Conservation (phyloP, 2,888 invertebrate genomes). For the Mesorhabditis sp. region DNA sequence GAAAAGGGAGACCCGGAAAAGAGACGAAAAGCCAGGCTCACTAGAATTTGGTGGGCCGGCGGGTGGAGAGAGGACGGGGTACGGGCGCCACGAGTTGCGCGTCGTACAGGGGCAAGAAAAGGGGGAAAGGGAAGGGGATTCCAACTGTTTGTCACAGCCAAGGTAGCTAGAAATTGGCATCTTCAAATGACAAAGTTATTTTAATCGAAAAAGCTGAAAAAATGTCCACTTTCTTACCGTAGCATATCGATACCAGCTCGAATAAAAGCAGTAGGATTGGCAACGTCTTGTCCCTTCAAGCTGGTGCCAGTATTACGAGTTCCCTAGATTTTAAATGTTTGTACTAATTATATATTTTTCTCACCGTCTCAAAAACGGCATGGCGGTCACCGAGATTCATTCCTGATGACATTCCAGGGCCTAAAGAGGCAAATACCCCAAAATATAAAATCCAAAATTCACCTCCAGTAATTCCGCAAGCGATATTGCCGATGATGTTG, state of each 20-base stretch:
- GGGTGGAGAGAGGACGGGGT: too few species aligned
- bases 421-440: background rate
- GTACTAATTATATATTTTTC: conserved; percentile 1
- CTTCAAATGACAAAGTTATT: background rate
- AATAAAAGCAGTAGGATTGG: conserved; percentile 93
- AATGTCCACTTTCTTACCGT: conserved; percentile 66
- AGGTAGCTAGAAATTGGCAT: background rate
- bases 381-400: conserved; percentile 77
- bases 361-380: conserved; percentile 65
- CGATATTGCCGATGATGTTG: conserved; percentile 71
- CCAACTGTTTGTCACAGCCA: conserved; percentile 1
- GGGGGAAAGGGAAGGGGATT: too few species aligned
- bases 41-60: too few species aligned
- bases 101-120: too few species aligned
- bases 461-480: conserved; percentile 84
- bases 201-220: background rate
- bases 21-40: too few species aligned
- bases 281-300: conserved; percentile 90
- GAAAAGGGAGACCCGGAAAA: too few species aligned
- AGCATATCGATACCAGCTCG: conserved; percentile 90
- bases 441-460: background rate
- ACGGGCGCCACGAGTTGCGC: too few species aligned
- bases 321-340: conserved; percentile 65
- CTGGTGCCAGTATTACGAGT: conserved; percentile 91
- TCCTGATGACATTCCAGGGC: conserved; percentile 88